These are phyloP conservation scores for Nudaria mundana DNA, from an alignment of 2,888 invertebrate genomes.

Conservation along the genomic window DNA sequence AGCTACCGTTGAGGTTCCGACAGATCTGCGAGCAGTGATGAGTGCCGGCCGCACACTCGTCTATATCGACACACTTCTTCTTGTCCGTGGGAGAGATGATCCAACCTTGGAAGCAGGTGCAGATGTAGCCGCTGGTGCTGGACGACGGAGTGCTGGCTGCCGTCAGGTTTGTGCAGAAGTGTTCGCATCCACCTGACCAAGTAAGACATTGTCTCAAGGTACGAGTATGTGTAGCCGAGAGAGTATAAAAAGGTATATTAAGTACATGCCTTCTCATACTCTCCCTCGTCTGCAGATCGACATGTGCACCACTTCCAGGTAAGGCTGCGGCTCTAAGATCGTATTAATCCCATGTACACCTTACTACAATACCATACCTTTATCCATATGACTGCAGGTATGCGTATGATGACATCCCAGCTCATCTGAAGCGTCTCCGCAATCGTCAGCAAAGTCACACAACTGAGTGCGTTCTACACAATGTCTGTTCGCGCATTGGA, in stretches of 20 bases:
- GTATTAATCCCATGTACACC: too few species aligned
- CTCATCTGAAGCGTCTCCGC: constrained; percentile 95
- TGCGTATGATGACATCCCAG: constrained; percentile 90
- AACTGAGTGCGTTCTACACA: constrained; percentile 90
- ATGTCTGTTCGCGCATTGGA: constrained; percentile 92
- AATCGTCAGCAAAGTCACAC: constrained; percentile 95
- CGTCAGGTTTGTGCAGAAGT: constrained; percentile 93
- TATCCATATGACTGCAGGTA: constrained; percentile 73
- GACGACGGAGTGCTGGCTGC: constrained; percentile 65
- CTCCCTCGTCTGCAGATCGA: too few species aligned
- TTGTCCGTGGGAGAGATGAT: constrained; percentile 89
- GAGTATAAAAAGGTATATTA: too few species aligned
- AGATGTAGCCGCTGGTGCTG: constrained; percentile 87
- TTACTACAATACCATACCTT: too few species aligned
- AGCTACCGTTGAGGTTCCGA: constrained; percentile 94
- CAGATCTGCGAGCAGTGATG: constrained; percentile 97
- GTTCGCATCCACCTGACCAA: constrained; percentile 92
- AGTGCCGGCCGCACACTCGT: constrained; percentile 91
- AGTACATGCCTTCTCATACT: too few species aligned
- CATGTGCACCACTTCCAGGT: too few species aligned
- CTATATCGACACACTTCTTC: constrained; percentile 92
- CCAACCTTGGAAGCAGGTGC: constrained; percentile 93
- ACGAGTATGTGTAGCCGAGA: too few species aligned
- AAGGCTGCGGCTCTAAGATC: too few species aligned
- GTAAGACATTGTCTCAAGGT: not conserved